Evolutionary conservation across 2,797 vertebrate genomes (phyloP).

Genomic region (Chelon auratus): DNA sequence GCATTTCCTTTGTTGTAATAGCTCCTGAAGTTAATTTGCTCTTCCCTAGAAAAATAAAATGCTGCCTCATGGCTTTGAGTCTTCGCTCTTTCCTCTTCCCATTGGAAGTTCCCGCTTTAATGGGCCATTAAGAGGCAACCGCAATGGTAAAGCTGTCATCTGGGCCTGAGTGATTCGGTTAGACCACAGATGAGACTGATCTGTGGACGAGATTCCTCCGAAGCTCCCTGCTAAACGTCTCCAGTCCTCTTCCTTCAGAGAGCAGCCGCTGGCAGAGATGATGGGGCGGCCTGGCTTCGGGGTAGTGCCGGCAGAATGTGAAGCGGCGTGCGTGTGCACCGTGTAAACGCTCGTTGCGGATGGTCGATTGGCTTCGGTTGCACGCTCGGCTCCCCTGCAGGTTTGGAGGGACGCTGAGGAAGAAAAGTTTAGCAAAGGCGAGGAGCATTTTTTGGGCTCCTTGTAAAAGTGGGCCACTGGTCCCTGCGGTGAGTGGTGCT

Average conservation of each 20-base stretch:
- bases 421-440: slow-evolving; percentile 78
- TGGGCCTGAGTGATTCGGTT: slow-evolving; percentile 73
- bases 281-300: neutral
- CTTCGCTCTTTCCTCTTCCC: slow-evolving; percentile 62
- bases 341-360: neutral
- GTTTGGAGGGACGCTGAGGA: slow-evolving; percentile 45
- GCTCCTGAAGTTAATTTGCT: slow-evolving; percentile 57
- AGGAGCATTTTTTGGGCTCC: slow-evolving; percentile 75
- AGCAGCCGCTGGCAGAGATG: neutral
- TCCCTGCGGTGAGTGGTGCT: slow-evolving; percentile 83
- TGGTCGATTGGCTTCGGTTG: neutral
- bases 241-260: neutral
- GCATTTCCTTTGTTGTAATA: slow-evolving; percentile 37
- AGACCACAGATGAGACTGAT: slow-evolving; percentile 63
- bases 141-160: slow-evolving; percentile 73
- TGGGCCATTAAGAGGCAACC: slow-evolving; percentile 75
- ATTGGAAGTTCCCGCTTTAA: slow-evolving; percentile 68
- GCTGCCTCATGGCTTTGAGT: slow-evolving; percentile 54
- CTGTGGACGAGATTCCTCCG: slow-evolving; percentile 50
- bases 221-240: slow-evolving; percentile 50
- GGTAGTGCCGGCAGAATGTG: slow-evolving; percentile 1
- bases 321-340: neutral
- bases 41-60: slow-evolving; percentile 28
- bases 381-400: slow-evolving; percentile 35
- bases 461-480: slow-evolving; percentile 84